Evolutionary conservation across 2,113 vertebrate species (phyloP), one percentile per base, ranked within the genome.

Genomic region (Engystomops pustulosus): DNA sequence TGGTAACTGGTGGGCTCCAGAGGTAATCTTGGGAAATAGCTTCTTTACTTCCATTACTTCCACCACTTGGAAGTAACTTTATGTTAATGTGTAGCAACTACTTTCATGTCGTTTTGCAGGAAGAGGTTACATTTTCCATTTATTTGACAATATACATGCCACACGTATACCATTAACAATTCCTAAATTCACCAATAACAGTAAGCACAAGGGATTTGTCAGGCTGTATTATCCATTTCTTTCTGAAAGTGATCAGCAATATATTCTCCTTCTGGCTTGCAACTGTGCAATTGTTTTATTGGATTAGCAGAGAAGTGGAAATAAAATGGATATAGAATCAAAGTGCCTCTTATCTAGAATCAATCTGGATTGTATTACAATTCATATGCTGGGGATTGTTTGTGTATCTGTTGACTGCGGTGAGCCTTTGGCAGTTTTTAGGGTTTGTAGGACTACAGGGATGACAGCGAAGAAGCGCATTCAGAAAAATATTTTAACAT

Each of bases 401-500:
- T 87, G 65, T 88, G 79, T 87, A 87, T 85, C 85, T 87, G 80
- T 86, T 90, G 89, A 88, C 81, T 88, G 85, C 87, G 79, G 75
- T 81, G 87, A 87, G 86, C 85, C 87, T 81, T 88, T 89, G 88
- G 86, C 86, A 84, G 88, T 89, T 89, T 87, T 89, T 88, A 81
- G 53, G 89, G 83, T 85, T 85, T 85, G 69, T 44, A 70, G 49
- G 65, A 90, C 85, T 90, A 85, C 85, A 86, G 88, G 86, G 88
- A 87, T 85, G 88, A 88, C 78, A 79, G 74, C 86, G 75, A 86
- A 90, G 79, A 87, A 88, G 85, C 84, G 89, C 88, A 86, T 89
- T 89, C 88, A 87, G 87, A 88, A 89, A 90, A 87, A 86, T 87
- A 58, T 89, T 89, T 89, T 84, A 87, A 82, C 78, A 81, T 88